Evolutionary conservation across 1,140 invertebrate species (phyloP).

Genomic region (Tetragonula clypearis): DNA sequence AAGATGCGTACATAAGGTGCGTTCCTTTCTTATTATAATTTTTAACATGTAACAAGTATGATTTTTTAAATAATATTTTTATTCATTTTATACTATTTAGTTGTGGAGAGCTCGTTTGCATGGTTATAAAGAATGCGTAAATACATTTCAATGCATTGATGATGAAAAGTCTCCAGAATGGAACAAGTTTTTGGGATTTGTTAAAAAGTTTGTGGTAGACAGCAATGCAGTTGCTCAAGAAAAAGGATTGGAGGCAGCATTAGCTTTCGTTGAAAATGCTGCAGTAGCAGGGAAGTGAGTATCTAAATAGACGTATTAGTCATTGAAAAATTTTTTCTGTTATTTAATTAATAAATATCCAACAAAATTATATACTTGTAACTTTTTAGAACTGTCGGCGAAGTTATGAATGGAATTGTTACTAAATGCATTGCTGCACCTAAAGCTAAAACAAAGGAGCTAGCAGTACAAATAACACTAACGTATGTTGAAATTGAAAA

Average conservation of each 20-base stretch:
- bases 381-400: constrained; percentile 89
- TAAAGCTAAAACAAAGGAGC: constrained; percentile 95
- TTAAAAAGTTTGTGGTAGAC: constrained; percentile 98
- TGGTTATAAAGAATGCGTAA: constrained; percentile 96
- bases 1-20: constrained; percentile 93
- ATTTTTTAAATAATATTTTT: constrained; percentile 16
- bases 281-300: constrained; percentile 89
- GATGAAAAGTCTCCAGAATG: constrained; percentile 97
- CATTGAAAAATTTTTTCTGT: not conserved
- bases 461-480: constrained; percentile 93
- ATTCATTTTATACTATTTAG: constrained; percentile 75
- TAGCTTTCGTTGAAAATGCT: constrained; percentile 95
- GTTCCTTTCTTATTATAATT: not conserved
- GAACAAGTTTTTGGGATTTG: constrained; percentile 93
- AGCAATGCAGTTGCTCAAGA: constrained; percentile 98
- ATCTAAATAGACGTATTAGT: not conserved
- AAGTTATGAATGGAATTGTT: constrained; percentile 94
- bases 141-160: constrained; percentile 91
- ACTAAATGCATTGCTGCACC: constrained; percentile 96
- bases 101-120: constrained; percentile 96
- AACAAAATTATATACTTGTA: constrained; percentile 43
- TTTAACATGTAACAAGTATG: constrained; percentile 14
- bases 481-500: constrained; percentile 99
- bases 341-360: not conserved
- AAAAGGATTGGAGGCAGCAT: constrained; percentile 95